These are phyloP conservation scores for Aphelenchoides besseyi DNA, from an alignment of 1,140 invertebrate species.

Conservation along the genomic window DNA sequence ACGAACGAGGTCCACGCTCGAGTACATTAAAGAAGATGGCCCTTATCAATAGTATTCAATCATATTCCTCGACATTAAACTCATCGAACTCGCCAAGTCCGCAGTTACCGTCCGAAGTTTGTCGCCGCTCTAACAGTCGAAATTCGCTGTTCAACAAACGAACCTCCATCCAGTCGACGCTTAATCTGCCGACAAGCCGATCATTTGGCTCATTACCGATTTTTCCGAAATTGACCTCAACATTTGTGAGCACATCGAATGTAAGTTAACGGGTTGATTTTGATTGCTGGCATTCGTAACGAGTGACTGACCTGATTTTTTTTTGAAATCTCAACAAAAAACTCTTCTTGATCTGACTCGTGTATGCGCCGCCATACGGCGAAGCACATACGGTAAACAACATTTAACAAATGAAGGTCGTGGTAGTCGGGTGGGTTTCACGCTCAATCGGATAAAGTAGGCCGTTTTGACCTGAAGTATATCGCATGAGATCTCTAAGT, in stretches of 20 bases:
- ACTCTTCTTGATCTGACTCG: neutral
- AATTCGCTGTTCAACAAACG: neutral
- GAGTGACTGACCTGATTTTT: too few species aligned
- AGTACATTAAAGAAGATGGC: constrained; percentile 35
- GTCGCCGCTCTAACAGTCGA: neutral
- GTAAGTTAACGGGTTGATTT: neutral
- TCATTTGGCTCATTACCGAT: neutral
- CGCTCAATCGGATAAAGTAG: neutral
- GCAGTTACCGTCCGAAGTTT: neutral
- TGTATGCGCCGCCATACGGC: neutral
- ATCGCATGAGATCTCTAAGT: neutral
- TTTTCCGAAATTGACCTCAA: neutral
- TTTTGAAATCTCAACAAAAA: too few species aligned
- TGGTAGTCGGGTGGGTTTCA: neutral
- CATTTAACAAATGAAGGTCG: neutral
- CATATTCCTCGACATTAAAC: neutral
- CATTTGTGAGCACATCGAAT: neutral
- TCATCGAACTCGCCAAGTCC: neutral
- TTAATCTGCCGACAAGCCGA: neutral
- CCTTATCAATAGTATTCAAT: constrained; percentile 18
- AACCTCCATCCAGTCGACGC: neutral
- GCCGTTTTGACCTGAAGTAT: constrained; percentile 3
- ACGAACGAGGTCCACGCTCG: constrained; percentile 85
- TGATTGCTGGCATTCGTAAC: too few species aligned
- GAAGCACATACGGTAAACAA: constrained; percentile 1